Evolutionary conservation across 2,888 invertebrate species (phyloP).

Genomic region (Leptodirus hochenwartii): DNA sequence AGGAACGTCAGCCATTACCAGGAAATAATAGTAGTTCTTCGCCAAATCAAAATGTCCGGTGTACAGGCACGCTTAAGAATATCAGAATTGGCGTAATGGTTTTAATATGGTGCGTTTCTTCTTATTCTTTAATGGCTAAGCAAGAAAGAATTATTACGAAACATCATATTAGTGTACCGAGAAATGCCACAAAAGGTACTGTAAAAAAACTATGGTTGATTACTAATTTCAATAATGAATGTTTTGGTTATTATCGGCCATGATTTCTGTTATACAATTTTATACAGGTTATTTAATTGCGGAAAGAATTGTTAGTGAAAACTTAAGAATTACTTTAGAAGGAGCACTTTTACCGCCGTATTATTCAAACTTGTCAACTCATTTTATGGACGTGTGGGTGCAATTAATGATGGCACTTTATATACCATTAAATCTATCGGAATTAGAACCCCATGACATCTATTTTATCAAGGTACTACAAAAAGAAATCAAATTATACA

Average conservation of each 20-base stretch:
- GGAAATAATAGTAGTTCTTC: too few species aligned
- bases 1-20: too few species aligned
- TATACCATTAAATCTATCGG: constrained; percentile 14
- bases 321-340: constrained; percentile 34
- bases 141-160: constrained; percentile 42
- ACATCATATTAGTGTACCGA: constrained; percentile 34
- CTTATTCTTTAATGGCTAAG: constrained; percentile 46
- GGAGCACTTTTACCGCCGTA: constrained; percentile 39
- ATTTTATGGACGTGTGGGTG: constrained; percentile 31
- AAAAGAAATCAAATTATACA: constrained; percentile 1
- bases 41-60: too few species aligned
- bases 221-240: too few species aligned
- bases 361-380: constrained; percentile 30
- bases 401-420: constrained; percentile 23
- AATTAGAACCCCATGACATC: constrained; percentile 21
- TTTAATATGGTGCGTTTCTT: constrained; percentile 48
- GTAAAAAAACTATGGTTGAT: too few species aligned
- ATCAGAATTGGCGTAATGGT: constrained; percentile 38
- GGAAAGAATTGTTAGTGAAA: constrained; percentile 22
- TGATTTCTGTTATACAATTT: neutral
- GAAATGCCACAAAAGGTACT: constrained; percentile 28
- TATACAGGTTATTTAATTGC: constrained; percentile 17
- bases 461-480: constrained; percentile 21
- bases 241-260: too few species aligned
- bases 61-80: too few species aligned